Evolutionary conservation across 2,888 invertebrate genomes (phyloP).

Genomic region (Orchesellides sinensis): DNA sequence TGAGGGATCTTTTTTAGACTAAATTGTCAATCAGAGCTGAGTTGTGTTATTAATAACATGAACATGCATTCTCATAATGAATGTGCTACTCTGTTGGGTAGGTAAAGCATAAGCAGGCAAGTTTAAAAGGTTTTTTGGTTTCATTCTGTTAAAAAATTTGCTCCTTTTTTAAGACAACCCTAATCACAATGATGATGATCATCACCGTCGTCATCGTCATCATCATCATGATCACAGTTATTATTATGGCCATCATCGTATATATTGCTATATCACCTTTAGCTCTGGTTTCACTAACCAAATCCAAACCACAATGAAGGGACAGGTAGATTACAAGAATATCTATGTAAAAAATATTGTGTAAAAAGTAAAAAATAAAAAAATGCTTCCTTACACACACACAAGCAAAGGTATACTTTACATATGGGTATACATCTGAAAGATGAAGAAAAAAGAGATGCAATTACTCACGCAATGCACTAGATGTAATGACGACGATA

Average conservation of each 20-base stretch:
- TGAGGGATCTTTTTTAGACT: too few species aligned
- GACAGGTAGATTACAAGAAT: conserved; percentile 17
- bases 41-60: too few species aligned
- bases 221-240: conserved; percentile 9
- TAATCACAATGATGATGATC: neutral
- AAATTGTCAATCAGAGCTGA: too few species aligned
- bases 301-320: conserved; percentile 15
- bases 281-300: conserved; percentile 1
- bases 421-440: neutral
- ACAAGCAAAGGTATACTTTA: neutral
- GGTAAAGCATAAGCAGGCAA: neutral
- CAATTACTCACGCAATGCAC: conserved; percentile 62
- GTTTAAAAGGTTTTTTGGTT: neutral
- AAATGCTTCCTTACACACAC: too few species aligned
- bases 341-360: conserved; percentile 1
- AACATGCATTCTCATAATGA: too few species aligned
- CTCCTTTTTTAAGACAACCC: conserved; percentile 1
- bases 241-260: neutral
- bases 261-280: neutral
- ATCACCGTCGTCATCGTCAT: neutral
- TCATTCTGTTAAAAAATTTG: too few species aligned
- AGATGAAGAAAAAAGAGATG: conserved; percentile 20
- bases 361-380: conserved; percentile 10
- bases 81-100: too few species aligned
- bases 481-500: conserved; percentile 37